phyloP scores from a whole-genome alignment of 2,113 vertebrate species.

The Passer domesticus region DNA sequence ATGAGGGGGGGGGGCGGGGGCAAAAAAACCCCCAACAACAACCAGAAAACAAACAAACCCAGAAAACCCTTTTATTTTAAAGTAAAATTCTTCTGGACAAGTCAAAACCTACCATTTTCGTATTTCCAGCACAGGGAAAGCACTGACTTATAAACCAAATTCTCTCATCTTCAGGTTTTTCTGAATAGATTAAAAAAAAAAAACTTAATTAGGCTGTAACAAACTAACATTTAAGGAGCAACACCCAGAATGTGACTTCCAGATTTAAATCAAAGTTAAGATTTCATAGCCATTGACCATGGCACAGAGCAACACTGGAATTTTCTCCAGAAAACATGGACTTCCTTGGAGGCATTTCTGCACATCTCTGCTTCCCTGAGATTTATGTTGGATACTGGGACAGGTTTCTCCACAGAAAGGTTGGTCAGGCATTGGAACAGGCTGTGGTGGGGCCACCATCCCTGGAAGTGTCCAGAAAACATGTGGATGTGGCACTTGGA shows the following conservation, averaged over 20 bases:
- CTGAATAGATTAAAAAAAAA: not conserved
- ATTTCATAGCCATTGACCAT: not conserved
- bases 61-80: not conserved
- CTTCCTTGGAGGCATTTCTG: not conserved
- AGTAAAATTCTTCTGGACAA: not conserved
- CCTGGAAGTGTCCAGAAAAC: not conserved
- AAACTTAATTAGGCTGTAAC: not conserved
- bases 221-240: not conserved
- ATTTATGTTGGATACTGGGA: not conserved
- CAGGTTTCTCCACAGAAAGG: not conserved
- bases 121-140: not conserved
- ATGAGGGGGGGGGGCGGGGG: accelerated
- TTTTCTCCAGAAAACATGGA: not conserved
- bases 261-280: no score
- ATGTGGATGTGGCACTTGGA: accelerated
- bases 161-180: not conserved
- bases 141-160: not conserved
- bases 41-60: no score
- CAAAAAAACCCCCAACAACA: no score
- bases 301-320: not conserved
- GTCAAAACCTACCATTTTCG: not conserved
- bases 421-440: not conserved
- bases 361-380: not conserved
- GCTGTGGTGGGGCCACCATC: not conserved
- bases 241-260: not conserved